Evolutionary conservation across 2,113 vertebrate genomes (phyloP), one percentile per base, ranked within the genome.

Genomic region (Mixornis gularis): DNA sequence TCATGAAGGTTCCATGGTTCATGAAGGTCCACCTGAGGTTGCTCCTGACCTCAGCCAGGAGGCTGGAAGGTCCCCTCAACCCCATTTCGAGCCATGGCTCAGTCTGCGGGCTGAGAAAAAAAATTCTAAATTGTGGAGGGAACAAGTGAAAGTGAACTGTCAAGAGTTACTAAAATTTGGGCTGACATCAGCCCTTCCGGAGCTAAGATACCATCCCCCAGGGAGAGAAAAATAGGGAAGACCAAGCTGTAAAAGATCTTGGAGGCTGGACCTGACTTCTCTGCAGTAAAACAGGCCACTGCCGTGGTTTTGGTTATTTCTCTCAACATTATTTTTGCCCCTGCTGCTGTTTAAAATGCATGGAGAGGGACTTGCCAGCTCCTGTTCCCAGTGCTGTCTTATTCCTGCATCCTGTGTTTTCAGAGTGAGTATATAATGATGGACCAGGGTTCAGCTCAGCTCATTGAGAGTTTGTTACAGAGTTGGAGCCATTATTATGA

Each of bases 401-500:
- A 76, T 56, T 87, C 71, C 74, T 87, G 60, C 48, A 72, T 32
- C 43, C 36, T 0, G 0, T 81, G 70, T 73, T 90, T 72, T 19
- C 63, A 68, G 68, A 76, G 55, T 7, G 27, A 94, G 32, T 44
- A 24, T 38, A 7, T 73, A 84, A 80, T 14, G 56, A 69, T 41
- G 32, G 91, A 72, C 24, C 48, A 40, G 44, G 4, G 4, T 66
- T 94, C 91, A 92, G 58, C 62, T 94, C 91, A 92, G 58, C 62
- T 93, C 60, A 27, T 10, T 43, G 92, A 32, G 84, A 83, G 70
- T 79, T 81, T 87, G 83, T 79, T 93, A 69, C 64, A 52, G 56
- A 84, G 80, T 76, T 52, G 44, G 64, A 95, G 62, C 68, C 70
- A 53, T 93, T 96, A 82, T 76, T 85, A 73, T 64, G 62, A 94